Evolutionary conservation across 2,888 invertebrate species (phyloP), one percentile per base, ranked within the genome.

Genomic region (Amorpha juglandis): DNA sequence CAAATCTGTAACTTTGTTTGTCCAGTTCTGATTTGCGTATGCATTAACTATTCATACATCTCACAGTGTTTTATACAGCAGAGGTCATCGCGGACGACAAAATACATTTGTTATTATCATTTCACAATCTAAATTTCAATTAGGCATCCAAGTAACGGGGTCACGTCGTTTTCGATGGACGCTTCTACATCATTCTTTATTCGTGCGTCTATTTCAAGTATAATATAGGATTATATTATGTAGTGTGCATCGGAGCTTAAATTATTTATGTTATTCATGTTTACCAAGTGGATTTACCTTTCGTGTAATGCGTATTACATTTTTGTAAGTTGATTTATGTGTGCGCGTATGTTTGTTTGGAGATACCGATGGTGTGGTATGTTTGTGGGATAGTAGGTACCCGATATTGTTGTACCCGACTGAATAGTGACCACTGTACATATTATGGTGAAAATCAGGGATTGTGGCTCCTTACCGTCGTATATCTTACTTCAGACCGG

Each of bases 71-170:
- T 82, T 82, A 80, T 82, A 81, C 83, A 75, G 71, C 86, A 83
- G 91, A 90, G 91, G 91, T 91, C 91, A 83, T 73, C 71, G 70
- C 83, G 84, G 83, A 87, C 89, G 87, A 86, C 83, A 84, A 86
- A 58, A 87, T 82, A 86, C 78, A 89, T 91, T 88, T 88, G 85
- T 84, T 89, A 89, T 87, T 89, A 87, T 87, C 82, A 89, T 91
- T 87, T 81, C 78, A 74, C 74, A 78, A 92, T 92, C 83, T 91
- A 84, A 90, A 92, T 87, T 92, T 92, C 91, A 90, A 92, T 89
- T 80, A 77, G 78, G 77, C 79, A 80, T 80, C 81, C 82, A 79
- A 88, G 84, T 91, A 92, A 91, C 91, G 92, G 92, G 92, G 92
- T 91, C 90, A 90, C 79, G 74, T 84, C 81, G 82, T 82, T 87